Evolutionary conservation across 2,888 invertebrate species (phyloP), one percentile per base, ranked within the genome.

Genomic region (Brassicogethes aeneus): DNA sequence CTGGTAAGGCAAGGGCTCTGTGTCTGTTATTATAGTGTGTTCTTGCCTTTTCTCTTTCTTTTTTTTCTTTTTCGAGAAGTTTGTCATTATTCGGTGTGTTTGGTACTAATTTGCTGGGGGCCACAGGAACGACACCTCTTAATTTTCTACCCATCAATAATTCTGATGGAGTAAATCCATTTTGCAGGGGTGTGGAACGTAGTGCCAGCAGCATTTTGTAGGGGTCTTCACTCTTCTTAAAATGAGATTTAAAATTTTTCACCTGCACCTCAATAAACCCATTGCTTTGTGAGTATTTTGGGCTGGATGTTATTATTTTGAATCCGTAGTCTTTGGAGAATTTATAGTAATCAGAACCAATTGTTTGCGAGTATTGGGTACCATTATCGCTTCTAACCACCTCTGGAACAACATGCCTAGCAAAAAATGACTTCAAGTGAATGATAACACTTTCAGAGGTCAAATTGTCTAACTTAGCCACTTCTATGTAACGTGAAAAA

Each of bases 221-320:
- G n/a, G n/a, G n/a, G n/a, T n/a, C n/a, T n/a, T n/a, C n/a, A n/a
- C 50, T 44, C 39, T 59, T 59, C 44, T 52, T 49, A 3, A 53
- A 35, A 35, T 50, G 37, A 2, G 10, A 13, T 39, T 55, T 54
- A 3, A 53, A 45, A n/a, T 44, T 53, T 37, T 50, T 53, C 2
- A 54, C 50, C 8, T 39, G 44, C 1, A 39, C 36, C 37, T 52
- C 55, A 3, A 44, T 51, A 7, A 50, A 45, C 16, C 52, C 50
- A 36, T 55, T 50, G 33, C 46, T 50, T 39, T 52, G 51, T 3
- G 51, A 41, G 16, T 32, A 50, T n/a, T 37, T 35, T 12, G 53
- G 53, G 35, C 50, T 51, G n/a, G 46, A 46, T 13, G 48, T 51
- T 5, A 17, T 29, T 13, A 41, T 40, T 2, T 12, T 12, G 37